Evolutionary conservation across 2,797 vertebrate species (phyloP).

Genomic region (Poeciliopsis turneri): DNA sequence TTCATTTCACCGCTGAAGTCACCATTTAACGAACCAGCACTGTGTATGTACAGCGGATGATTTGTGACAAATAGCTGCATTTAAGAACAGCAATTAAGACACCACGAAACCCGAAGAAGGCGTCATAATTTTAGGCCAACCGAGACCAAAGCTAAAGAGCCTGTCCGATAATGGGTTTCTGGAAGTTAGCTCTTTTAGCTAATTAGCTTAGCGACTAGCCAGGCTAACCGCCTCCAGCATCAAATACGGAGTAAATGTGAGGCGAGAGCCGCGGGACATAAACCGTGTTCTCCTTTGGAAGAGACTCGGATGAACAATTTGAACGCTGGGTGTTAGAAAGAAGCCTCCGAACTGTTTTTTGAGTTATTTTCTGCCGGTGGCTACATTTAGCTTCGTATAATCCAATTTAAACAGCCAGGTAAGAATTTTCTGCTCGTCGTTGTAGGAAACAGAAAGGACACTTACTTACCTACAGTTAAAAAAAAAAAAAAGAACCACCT

Average conservation of each 20-base stretch:
- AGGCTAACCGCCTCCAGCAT: not conserved
- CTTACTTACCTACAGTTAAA: slow-evolving; percentile 52
- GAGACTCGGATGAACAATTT: fast-evolving
- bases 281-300: fast-evolving
- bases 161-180: slow-evolving; percentile 53
- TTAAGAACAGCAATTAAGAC: not conserved
- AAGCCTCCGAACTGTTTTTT: slow-evolving; percentile 11
- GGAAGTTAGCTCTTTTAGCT: slow-evolving; percentile 13
- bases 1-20: not conserved
- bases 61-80: not conserved
- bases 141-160: not conserved
- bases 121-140: not conserved
- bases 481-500: not conserved
- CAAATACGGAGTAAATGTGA: not conserved
- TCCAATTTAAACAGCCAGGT: not conserved
- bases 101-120: not conserved
- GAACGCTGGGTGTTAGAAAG: not conserved
- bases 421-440: not conserved
- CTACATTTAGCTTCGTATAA: slow-evolving; percentile 19
- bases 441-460: fast-evolving
- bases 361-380: slow-evolving; percentile 17
- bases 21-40: not conserved
- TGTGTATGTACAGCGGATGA: not conserved
- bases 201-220: slow-evolving; percentile 3
- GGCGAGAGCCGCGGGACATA: not conserved